phyloP scores from a whole-genome alignment of 92 coral and sea anemone genomes.

The Siderastrea radians region DNA sequence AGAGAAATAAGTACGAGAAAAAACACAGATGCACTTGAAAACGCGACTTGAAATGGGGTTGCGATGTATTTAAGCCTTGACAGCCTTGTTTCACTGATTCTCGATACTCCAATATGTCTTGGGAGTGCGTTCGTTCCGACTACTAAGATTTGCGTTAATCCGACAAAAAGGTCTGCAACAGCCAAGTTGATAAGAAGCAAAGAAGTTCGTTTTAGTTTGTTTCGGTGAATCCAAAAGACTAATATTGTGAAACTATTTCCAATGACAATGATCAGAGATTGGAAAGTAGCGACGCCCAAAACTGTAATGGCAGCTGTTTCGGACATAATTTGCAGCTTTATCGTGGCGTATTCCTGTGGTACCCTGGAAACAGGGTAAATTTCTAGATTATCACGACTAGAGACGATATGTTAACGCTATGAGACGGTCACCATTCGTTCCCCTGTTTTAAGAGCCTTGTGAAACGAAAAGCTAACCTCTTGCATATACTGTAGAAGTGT shows the following conservation, averaged over 20 bases:
- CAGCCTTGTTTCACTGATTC: background rate
- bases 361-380: too few relatives aligned
- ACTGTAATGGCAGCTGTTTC: background rate
- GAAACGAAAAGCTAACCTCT: too few relatives aligned
- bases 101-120: background rate
- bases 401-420: too few relatives aligned
- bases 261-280: background rate
- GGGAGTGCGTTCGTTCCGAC: background rate
- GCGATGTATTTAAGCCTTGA: background rate
- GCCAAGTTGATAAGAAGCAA: constrained; percentile 4
- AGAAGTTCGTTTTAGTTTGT: background rate
- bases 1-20: constrained; percentile 1
- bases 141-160: background rate
- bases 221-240: background rate
- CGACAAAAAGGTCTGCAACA: background rate
- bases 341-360: background rate
- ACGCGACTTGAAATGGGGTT: background rate
- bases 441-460: too few relatives aligned
- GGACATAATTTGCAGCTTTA: background rate
- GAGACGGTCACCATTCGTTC: too few relatives aligned
- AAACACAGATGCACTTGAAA: background rate
- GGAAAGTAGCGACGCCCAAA: background rate
- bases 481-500: too few relatives aligned
- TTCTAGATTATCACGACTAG: background rate
- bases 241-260: background rate